Evolutionary conservation across 2,797 vertebrate genomes (phyloP), one percentile per base, ranked within the genome.

Genomic region (Neostethus bicornis): DNA sequence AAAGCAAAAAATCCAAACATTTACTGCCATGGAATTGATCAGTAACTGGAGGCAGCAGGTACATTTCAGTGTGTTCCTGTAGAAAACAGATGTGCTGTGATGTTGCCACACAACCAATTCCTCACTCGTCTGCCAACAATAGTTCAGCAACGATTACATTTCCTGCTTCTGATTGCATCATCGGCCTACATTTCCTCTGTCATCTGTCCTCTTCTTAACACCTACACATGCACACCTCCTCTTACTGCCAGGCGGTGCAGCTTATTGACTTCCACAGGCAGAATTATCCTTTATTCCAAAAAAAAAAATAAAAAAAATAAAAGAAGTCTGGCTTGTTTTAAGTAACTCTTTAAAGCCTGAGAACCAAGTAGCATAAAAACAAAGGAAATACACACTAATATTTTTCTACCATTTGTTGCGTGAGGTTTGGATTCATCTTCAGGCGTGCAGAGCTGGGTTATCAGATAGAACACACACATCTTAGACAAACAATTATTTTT

Each of bases 91-190:
- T 12, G 2, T 8, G 32, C 13, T 1, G 48, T 24, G 14, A 64
- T 35, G 34, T n/a, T 9, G 0, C 46, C 34, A 39, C 16, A n/a
- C 19, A 44, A 16, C 41, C 23, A 2, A 3, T 41, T 26, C 31
- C 29, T 31, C 0, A 3, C 55, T 46, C n/a, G 26, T 8, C 28
- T 42, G 44, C 45, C 56, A 69, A 52, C 20, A 39, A 32, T 51
- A 57, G 23, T 29, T 44, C 34, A 39, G 23, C 24, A 20, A 37
- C 76, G 75, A 80, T 35, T 55, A 38, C 55, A 74, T 53, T 80
- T 87, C 71, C 79, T 75, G 75, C 69, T 72, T 3, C 50, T 57
- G 74, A 81, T 77, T 73, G 47, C 57, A 57, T 75, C 64, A 79
- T 34, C 53, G 14, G 70, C 74, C 73, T 48, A 61, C 75, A 55